A percentile compares a stretch with the other conserved stretches of the same genome.
phyloP scores from a whole-genome alignment of 2,888 invertebrate species.

The Corbicula japonica region DNA sequence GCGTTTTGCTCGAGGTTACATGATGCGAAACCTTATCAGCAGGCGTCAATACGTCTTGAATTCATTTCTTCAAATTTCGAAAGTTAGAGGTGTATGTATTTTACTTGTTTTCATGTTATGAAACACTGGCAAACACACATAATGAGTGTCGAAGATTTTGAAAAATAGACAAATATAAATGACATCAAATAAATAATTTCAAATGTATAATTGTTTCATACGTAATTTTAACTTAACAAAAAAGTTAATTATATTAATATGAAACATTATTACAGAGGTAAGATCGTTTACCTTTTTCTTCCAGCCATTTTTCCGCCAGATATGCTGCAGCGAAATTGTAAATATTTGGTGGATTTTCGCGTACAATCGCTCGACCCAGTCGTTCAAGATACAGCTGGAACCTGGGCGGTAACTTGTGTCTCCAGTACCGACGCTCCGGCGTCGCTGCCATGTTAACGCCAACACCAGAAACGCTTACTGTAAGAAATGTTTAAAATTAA shows the following conservation, averaged over 20 bases:
- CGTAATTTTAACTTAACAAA: background rate
- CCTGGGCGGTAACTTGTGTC: constrained; percentile 67
- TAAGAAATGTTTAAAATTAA: too few species aligned
- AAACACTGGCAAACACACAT: background rate
- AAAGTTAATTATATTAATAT: background rate
- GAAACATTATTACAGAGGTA: background rate
- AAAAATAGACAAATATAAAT: background rate
- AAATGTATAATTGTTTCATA: background rate
- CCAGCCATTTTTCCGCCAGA: constrained; percentile 66
- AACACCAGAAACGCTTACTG: too few species aligned
- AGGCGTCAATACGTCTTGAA: too few species aligned
- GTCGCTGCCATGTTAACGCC: constrained; percentile 26
- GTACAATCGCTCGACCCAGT: constrained; percentile 68
- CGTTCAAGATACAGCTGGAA: constrained; percentile 72
- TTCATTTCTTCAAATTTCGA: too few species aligned
- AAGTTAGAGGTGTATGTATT: background rate
- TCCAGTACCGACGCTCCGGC: constrained; percentile 70
- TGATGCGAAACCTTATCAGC: too few species aligned
- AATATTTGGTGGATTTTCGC: constrained; percentile 68
- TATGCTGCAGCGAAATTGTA: constrained; percentile 66
- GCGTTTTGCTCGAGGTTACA: too few species aligned
- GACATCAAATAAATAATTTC: background rate
- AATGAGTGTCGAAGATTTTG: background rate
- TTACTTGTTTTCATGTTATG: background rate
- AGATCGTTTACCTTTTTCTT: constrained; percentile 66